Percentiles rank a stretch among this genome's conserved stretches.
phyloP scores from a whole-genome alignment of 2,797 vertebrate genomes.

The Neostethus bicornis region DNA sequence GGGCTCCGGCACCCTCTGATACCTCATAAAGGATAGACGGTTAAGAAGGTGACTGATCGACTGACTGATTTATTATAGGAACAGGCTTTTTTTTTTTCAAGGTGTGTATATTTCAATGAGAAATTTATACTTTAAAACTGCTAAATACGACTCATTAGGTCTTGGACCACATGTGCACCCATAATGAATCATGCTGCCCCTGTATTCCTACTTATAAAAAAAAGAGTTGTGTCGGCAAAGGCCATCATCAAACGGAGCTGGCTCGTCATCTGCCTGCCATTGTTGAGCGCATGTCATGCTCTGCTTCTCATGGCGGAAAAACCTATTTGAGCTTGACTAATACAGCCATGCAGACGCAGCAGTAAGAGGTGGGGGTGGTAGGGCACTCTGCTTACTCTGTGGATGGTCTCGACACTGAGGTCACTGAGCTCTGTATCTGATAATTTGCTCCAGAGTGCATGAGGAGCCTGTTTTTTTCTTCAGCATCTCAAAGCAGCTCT shows the following conservation, averaged over 20 bases:
- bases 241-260: conserved; percentile 67
- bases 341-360: conserved; percentile 75
- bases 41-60: too few relatives aligned
- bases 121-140: conserved; percentile 31
- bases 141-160: conserved; percentile 67
- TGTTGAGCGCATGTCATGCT: conserved; percentile 82
- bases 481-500: conserved; percentile 18
- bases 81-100: conserved; percentile 17
- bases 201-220: conserved; percentile 47
- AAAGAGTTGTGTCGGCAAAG: conserved; percentile 45
- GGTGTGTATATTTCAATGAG: background rate
- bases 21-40: too few relatives aligned
- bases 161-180: conserved; percentile 69
- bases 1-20: too few relatives aligned
- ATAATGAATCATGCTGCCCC: conserved; percentile 57
- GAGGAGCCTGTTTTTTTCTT: conserved; percentile 31
- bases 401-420: conserved; percentile 79
- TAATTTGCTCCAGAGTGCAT: conserved; percentile 63
- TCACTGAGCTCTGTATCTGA: conserved; percentile 76
- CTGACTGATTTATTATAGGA: background rate
- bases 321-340: conserved; percentile 75
- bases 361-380: conserved; percentile 66
- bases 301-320: conserved; percentile 81
- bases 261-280: conserved; percentile 75
- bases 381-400: conserved; percentile 62